Evolutionary conservation across 2,797 vertebrate genomes (phyloP).

Genomic region (Oreochromis grahami): DNA sequence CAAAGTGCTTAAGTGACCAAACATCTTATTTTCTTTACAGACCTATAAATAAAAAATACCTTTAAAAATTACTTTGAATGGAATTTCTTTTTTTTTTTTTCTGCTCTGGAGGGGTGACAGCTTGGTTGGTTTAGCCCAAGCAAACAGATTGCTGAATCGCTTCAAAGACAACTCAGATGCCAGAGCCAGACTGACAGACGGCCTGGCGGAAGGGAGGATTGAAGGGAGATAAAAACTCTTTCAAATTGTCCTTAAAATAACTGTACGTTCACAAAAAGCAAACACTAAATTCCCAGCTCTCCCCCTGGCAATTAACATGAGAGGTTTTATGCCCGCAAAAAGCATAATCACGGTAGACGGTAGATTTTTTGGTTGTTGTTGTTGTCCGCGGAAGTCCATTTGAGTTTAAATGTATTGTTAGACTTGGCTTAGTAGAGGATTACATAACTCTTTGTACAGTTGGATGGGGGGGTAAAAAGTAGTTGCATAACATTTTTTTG

Average conservation of each 20-base stretch:
- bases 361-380: not conserved
- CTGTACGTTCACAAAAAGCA: not conserved
- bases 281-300: not conserved
- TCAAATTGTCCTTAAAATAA: conserved; percentile 47
- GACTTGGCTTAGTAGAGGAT: not conserved
- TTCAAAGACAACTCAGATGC: conserved; percentile 65
- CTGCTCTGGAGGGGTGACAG: conserved; percentile 50
- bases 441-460: not conserved
- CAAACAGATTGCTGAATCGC: conserved; percentile 58
- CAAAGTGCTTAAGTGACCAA: not conserved
- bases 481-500: not conserved
- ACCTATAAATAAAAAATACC: not conserved
- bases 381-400: not conserved
- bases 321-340: not conserved
- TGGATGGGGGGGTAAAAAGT: not conserved
- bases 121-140: conserved; percentile 48
- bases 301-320: not conserved
- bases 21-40: not conserved
- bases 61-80: not conserved
- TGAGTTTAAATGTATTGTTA: not conserved
- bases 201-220: conserved; percentile 30
- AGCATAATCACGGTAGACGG: not conserved
- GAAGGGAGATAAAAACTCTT: conserved; percentile 19
- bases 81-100: conserved; percentile 16
- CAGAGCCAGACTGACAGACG: conserved; percentile 67